These are phyloP conservation scores for Lasiommata megera DNA, from an alignment of 2,888 invertebrate species.

Conservation along the genomic window DNA sequence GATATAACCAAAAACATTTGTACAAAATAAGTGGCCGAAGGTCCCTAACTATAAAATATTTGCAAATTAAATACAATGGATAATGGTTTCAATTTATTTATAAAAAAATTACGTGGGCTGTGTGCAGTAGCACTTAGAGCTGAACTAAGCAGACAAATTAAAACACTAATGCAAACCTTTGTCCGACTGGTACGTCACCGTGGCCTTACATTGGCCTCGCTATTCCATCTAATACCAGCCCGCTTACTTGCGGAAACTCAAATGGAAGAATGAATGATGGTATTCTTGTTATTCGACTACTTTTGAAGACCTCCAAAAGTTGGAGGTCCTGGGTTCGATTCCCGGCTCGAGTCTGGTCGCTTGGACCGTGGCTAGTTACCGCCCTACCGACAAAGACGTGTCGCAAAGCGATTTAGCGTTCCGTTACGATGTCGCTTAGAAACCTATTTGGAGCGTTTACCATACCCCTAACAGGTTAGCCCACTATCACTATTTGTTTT, in stretches of 20 bases:
- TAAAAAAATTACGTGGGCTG: background rate
- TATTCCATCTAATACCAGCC: constrained; percentile 15
- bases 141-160: constrained; percentile 16
- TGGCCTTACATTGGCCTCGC: constrained; percentile 24
- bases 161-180: constrained; percentile 19
- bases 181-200: constrained; percentile 13
- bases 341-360: too few species aligned
- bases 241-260: constrained; percentile 21
- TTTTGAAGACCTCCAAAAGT: too few species aligned
- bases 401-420: too few species aligned
- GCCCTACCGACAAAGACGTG: too few species aligned
- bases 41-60: background rate
- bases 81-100: background rate
- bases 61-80: background rate
- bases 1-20: background rate
- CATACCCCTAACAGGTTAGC: too few species aligned
- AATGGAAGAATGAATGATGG: constrained; percentile 12
- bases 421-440: too few species aligned
- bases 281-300: too few species aligned
- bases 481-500: too few species aligned
- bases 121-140: constrained; percentile 8
- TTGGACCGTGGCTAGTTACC: too few species aligned
- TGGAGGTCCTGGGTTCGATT: too few species aligned
- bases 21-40: background rate
- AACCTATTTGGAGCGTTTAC: too few species aligned